phyloP scores from a whole-genome alignment of 1,140 invertebrate species.

The Aphelinus certus region DNA sequence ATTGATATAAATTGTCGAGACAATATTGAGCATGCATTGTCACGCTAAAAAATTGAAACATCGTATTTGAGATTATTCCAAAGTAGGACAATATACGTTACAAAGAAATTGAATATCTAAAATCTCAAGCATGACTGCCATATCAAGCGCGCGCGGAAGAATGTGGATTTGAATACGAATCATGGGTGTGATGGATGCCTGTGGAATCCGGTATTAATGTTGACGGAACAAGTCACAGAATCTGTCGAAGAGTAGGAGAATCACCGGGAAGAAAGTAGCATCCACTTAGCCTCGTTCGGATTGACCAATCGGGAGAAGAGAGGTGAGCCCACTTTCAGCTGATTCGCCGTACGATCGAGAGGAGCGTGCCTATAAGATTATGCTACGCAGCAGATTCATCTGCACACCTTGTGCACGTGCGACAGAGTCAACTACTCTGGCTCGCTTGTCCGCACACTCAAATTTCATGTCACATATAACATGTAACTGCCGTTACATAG shows the following conservation, averaged over 20 bases:
- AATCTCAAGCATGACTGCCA: too few species aligned
- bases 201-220: slow-evolving; percentile 9
- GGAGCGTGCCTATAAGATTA: slow-evolving; percentile 53
- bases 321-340: slow-evolving; percentile 48
- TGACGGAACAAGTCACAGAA: slow-evolving; percentile 27
- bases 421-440: too few species aligned
- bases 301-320: slow-evolving; percentile 47
- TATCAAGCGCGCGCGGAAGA: neutral
- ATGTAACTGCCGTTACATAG: too few species aligned
- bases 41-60: too few species aligned
- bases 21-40: too few species aligned
- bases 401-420: slow-evolving; percentile 32
- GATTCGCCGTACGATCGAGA: slow-evolving; percentile 51
- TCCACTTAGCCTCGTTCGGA: slow-evolving; percentile 41
- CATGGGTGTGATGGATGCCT: slow-evolving; percentile 20
- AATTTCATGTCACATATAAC: too few species aligned
- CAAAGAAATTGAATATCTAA: too few species aligned
- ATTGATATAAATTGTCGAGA: too few species aligned
- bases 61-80: too few species aligned
- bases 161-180: slow-evolving; percentile 27
- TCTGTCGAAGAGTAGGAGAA: slow-evolving; percentile 22
- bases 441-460: too few species aligned
- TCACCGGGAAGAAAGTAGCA: slow-evolving; percentile 8
- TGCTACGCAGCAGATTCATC: slow-evolving; percentile 19
- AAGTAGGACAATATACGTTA: too few species aligned